Percentiles rank a stretch among this genome's conserved stretches.
Conservation (phyloP, 2,888 invertebrate species). For the Synergus laeviventris region DNA sequence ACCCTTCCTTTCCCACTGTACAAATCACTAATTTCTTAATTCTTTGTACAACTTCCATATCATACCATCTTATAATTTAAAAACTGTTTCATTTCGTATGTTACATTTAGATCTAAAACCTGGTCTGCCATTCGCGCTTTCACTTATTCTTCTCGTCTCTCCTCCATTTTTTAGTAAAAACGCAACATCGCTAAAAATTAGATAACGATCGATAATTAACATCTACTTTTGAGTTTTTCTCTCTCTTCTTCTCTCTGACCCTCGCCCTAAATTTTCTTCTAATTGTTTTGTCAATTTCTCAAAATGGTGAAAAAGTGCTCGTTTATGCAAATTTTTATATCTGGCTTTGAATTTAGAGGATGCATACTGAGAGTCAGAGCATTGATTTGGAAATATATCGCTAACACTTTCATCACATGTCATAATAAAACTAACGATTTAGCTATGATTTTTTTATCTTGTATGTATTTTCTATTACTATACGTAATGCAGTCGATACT, state of each 20-base stretch:
- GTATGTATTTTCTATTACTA: slow-evolving; percentile 58
- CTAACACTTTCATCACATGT: slow-evolving; percentile 62
- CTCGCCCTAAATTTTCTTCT: slow-evolving; percentile 26
- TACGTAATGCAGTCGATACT: slow-evolving; percentile 62
- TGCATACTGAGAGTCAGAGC: slow-evolving; percentile 46
- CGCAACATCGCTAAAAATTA: slow-evolving; percentile 60
- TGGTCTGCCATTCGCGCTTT: slow-evolving; percentile 43
- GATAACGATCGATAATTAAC: slow-evolving; percentile 59
- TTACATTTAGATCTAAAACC: slow-evolving; percentile 24
- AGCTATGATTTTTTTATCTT: slow-evolving; percentile 59
- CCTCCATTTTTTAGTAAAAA: slow-evolving; percentile 43
- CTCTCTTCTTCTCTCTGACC: slow-evolving; percentile 44
- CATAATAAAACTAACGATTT: slow-evolving; percentile 68
- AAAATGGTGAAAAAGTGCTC: background rate
- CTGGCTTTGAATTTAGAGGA: slow-evolving; percentile 12
- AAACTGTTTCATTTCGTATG: slow-evolving; percentile 7
- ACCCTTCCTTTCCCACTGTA: background rate
- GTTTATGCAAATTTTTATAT: background rate
- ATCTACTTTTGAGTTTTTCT: slow-evolving; percentile 47
- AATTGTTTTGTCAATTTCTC: background rate
- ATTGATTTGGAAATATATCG: slow-evolving; percentile 68
- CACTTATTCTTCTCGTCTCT: slow-evolving; percentile 41
- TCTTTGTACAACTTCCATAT: slow-evolving; percentile 24
- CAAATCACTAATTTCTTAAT: slow-evolving; percentile 12
- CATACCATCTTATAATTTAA: slow-evolving; percentile 21